Conservation (phyloP, 2,797 vertebrate species). For the Pipistrellus pygmaeus region DNA sequence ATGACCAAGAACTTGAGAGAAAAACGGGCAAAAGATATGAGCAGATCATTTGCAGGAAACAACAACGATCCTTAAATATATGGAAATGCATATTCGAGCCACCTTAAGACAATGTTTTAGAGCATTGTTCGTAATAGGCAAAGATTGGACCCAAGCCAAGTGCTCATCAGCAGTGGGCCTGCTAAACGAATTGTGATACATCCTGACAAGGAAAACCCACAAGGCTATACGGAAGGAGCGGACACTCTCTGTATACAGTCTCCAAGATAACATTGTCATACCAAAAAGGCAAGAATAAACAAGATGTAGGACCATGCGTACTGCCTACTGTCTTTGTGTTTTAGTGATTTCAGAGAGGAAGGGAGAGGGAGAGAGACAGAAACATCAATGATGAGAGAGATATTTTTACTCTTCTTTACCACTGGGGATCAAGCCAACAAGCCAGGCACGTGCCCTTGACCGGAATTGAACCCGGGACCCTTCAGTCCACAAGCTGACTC, state of each 20-base stretch:
- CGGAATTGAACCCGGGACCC: too few species aligned
- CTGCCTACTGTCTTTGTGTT: background rate
- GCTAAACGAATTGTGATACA: background rate
- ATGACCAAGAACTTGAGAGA: background rate
- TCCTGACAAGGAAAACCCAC: background rate
- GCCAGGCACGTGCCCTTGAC: too few species aligned
- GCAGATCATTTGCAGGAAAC: background rate
- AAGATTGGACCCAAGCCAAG: background rate
- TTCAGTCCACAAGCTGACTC: too few species aligned
- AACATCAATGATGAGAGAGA: too few species aligned
- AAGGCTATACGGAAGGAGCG: background rate
- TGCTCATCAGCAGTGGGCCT: too few species aligned
- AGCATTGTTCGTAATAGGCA: background rate
- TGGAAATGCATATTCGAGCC: background rate
- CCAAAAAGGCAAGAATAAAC: background rate
- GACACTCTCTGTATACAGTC: background rate
- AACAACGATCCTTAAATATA: background rate
- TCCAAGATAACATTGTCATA: background rate
- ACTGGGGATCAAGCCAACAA: too few species aligned
- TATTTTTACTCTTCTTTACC: too few species aligned
- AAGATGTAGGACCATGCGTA: background rate
- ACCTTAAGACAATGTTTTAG: background rate
- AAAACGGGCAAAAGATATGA: background rate
- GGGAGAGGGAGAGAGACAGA: too few species aligned
- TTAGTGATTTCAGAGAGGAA: too few species aligned